Percentiles rank a stretch among this genome's conserved stretches.
Evolutionary conservation across 2,888 invertebrate species (phyloP).

Genomic region (Colletes collaris): DNA sequence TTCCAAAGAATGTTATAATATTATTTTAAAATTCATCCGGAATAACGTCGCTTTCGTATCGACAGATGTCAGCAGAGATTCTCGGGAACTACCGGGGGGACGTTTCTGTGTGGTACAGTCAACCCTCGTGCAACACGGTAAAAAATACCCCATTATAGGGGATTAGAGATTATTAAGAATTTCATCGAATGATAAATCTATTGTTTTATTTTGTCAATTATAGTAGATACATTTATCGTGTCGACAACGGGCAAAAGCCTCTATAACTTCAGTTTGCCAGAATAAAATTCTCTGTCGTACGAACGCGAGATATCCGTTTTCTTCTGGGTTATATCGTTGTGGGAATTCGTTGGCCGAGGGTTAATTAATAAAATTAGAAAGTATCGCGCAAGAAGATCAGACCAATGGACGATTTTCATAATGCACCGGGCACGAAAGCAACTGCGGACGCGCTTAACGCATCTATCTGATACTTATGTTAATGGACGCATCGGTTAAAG

Average conservation of each 20-base stretch:
- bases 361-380: constrained; percentile 31
- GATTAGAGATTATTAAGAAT: too few relatives aligned
- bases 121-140: too few relatives aligned
- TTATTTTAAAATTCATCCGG: too few relatives aligned
- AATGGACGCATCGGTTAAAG: constrained; percentile 59
- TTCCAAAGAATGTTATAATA: too few relatives aligned
- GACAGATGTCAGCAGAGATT: constrained; percentile 6
- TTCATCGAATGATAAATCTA: too few relatives aligned
- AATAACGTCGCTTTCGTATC: neutral
- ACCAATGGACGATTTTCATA: constrained; percentile 58
- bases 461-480: constrained; percentile 64
- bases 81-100: neutral
- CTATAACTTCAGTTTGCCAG: neutral
- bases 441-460: constrained; percentile 56
- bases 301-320: neutral
- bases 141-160: too few relatives aligned
- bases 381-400: constrained; percentile 37
- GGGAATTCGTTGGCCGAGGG: constrained; percentile 1
- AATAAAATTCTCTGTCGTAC: neutral
- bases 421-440: constrained; percentile 46
- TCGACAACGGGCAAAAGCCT: too few relatives aligned
- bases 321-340: neutral
- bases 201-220: too few relatives aligned
- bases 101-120: neutral
- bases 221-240: too few relatives aligned